Evolutionary conservation across 2,113 vertebrate genomes (phyloP).

Genomic region (Argyrosomus japonicus): DNA sequence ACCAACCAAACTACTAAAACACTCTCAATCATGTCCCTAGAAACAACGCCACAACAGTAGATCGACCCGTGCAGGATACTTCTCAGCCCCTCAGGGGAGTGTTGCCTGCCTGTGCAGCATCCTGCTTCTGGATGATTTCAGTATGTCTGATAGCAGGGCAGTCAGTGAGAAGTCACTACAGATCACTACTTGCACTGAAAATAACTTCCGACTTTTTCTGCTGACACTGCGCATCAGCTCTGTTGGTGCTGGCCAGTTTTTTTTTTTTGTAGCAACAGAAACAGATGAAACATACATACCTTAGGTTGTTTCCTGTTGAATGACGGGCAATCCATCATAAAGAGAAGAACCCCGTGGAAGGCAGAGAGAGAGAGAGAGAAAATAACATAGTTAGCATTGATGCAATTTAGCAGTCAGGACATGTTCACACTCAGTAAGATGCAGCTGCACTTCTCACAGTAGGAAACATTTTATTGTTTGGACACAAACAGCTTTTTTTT

Average conservation of each 20-base stretch:
- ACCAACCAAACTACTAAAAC: constrained; percentile 69
- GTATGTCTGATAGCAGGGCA: constrained; percentile 16
- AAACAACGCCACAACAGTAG: constrained; percentile 50
- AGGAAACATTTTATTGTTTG: constrained; percentile 23
- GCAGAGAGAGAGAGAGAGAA: constrained; percentile 27
- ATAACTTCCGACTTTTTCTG: constrained; percentile 17
- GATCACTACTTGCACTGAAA: constrained; percentile 7
- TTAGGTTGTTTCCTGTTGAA: constrained; percentile 83
- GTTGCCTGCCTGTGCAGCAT: constrained; percentile 10
- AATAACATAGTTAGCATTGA: constrained; percentile 56
- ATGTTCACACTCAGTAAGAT: constrained; percentile 34
- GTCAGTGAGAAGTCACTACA: constrained; percentile 10
- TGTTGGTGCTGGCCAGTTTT: background rate
- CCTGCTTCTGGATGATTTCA: constrained; percentile 21
- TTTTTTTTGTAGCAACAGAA: constrained; percentile 19
- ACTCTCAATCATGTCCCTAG: constrained; percentile 63
- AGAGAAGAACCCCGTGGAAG: constrained; percentile 12
- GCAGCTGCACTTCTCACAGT: constrained; percentile 39
- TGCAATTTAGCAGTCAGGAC: constrained; percentile 49
- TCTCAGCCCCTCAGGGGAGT: constrained; percentile 28
- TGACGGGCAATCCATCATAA: constrained; percentile 32
- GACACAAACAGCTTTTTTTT: constrained; percentile 20
- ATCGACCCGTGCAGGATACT: constrained; percentile 37
- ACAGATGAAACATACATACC: constrained; percentile 75
- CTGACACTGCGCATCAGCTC: background rate